phyloP scores from a whole-genome alignment of 2,797 vertebrate species.

The Balearica regulorum region DNA sequence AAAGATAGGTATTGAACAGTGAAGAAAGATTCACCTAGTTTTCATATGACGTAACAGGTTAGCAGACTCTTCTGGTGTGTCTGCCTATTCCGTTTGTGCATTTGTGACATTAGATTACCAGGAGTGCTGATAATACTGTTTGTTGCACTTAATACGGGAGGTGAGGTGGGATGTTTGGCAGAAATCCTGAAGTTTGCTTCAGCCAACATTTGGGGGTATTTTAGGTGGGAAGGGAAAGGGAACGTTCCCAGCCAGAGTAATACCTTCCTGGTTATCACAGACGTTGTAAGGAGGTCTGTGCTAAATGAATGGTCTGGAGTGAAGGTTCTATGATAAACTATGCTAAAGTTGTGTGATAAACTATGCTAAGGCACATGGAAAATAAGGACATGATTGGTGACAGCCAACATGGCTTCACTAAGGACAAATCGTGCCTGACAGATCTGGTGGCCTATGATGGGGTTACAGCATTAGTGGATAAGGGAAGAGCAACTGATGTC shows the following conservation, averaged over 20 bases:
- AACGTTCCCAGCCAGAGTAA: not conserved
- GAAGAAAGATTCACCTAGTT: not conserved
- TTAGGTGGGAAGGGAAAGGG: not conserved
- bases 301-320: not conserved
- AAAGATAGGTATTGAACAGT: not conserved
- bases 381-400: too few species aligned
- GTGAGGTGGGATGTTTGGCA: not conserved
- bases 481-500: too few species aligned
- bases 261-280: not conserved
- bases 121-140: rapidly evolving
- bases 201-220: rapidly evolving
- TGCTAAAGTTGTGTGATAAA: too few species aligned
- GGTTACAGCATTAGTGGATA: too few species aligned
- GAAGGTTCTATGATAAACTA: too few species aligned
- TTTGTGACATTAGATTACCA: rapidly evolving
- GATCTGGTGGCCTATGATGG: too few species aligned
- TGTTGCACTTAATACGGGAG: not conserved
- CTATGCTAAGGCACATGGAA: too few species aligned
- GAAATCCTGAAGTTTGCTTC: not conserved
- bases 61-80: not conserved
- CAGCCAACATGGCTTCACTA: too few species aligned
- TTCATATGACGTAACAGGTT: not conserved
- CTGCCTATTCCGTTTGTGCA: not conserved
- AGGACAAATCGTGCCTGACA: too few species aligned
- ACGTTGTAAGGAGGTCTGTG: rapidly evolving